Evolutionary conservation across 2,113 vertebrate genomes (phyloP).

Genomic region (Notothenia rossii): DNA sequence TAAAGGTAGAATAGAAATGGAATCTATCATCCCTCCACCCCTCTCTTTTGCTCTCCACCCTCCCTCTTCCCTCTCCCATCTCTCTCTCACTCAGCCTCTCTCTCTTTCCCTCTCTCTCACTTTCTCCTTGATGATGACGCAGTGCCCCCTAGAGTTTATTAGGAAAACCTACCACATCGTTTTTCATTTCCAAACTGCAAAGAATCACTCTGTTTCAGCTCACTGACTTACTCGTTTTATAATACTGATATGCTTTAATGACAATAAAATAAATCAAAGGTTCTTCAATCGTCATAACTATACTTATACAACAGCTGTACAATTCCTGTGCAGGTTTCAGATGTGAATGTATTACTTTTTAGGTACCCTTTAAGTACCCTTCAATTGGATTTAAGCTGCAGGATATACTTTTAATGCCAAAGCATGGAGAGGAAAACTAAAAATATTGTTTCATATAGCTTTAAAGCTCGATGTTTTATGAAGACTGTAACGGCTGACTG

Average conservation of each 20-base stretch:
- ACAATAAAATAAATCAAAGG: not conserved
- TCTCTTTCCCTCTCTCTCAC: constrained; percentile 3
- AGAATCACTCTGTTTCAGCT: not conserved
- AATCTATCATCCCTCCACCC: constrained; percentile 59
- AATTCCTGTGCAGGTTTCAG: not conserved
- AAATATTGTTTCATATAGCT: not conserved
- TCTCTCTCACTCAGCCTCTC: constrained; percentile 17
- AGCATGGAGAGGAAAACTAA: not conserved
- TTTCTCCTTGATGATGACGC: constrained; percentile 17
- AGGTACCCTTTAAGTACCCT: not conserved
- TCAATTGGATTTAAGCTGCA: not conserved
- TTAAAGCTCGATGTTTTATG: not conserved
- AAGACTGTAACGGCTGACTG: not conserved
- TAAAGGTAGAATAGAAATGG: constrained; percentile 78
- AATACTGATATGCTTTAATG: not conserved
- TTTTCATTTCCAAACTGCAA: not conserved
- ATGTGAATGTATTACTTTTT: not conserved
- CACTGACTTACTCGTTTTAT: not conserved
- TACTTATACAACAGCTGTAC: not conserved
- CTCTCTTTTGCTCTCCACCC: constrained; percentile 17
- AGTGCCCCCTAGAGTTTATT: constrained; percentile 74
- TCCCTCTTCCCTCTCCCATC: constrained; percentile 3
- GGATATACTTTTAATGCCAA: not conserved
- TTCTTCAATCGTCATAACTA: not conserved
- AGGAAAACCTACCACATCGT: not conserved